Evolutionary conservation across 2,113 vertebrate genomes (phyloP).

Genomic region (Serinus canaria): DNA sequence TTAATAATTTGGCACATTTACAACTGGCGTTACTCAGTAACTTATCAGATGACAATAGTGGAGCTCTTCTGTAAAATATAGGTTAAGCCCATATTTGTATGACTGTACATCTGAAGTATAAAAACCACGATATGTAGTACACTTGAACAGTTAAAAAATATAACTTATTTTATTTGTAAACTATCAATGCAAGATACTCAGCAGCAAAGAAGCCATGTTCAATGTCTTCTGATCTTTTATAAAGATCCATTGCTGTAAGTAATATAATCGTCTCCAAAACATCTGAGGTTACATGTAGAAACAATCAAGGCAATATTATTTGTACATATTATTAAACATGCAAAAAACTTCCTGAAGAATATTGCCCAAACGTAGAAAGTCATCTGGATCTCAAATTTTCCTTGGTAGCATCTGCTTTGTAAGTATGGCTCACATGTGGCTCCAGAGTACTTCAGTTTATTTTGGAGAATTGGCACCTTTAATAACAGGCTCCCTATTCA

Average conservation of each 20-base stretch:
- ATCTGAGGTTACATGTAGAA: constrained; percentile 82
- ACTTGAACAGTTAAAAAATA: constrained; percentile 78
- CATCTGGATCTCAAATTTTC: constrained; percentile 71
- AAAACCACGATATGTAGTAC: constrained; percentile 72
- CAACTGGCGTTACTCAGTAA: constrained; percentile 47
- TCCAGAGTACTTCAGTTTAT: constrained; percentile 61
- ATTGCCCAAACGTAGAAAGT: constrained; percentile 68
- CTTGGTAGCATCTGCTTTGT: constrained; percentile 67
- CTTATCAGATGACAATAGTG: constrained; percentile 58
- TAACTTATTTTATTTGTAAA: constrained; percentile 78
- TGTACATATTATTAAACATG: constrained; percentile 88
- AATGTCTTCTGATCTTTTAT: constrained; percentile 61
- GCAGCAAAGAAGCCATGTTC: constrained; percentile 66
- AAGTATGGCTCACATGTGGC: constrained; percentile 71
- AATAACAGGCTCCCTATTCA: constrained; percentile 94
- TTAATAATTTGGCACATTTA: constrained; percentile 58
- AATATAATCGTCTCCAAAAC: constrained; percentile 68
- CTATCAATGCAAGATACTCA: constrained; percentile 67
- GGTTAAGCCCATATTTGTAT: constrained; percentile 66
- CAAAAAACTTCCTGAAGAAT: constrained; percentile 80
- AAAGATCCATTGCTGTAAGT: constrained; percentile 67
- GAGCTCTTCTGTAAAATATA: constrained; percentile 71
- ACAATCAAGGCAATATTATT: constrained; percentile 87
- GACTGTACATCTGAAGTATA: constrained; percentile 76
- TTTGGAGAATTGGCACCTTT: constrained; percentile 85